phyloP scores from a whole-genome alignment of 2,113 vertebrate genomes.

The Myrmophylax atrothorax region DNA sequence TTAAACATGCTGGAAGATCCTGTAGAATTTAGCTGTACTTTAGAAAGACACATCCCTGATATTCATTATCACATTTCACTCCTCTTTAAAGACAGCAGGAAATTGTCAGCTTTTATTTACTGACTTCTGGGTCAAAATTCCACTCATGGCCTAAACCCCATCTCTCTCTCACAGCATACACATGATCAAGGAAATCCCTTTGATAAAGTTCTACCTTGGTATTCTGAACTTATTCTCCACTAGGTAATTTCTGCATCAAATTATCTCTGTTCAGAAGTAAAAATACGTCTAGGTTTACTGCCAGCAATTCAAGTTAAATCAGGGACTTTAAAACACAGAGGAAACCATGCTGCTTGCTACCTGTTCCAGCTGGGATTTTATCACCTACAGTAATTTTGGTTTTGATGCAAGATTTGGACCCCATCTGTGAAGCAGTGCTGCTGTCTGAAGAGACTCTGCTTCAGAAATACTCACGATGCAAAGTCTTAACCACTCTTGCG shows the following conservation, averaged over 20 bases:
- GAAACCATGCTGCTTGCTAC: background rate
- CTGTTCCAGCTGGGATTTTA: conserved; percentile 31
- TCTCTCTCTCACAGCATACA: background rate
- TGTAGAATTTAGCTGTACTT: background rate
- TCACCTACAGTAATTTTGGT: background rate
- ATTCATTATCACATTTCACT: background rate
- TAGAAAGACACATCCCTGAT: background rate
- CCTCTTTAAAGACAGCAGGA: background rate
- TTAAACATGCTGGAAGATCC: background rate
- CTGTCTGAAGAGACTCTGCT: background rate
- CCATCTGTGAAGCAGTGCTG: background rate
- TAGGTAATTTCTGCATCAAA: conserved; percentile 3
- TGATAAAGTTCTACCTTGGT: background rate
- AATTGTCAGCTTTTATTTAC: background rate
- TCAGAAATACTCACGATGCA: background rate
- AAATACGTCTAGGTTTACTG: background rate
- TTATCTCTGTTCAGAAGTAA: background rate
- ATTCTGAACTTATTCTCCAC: background rate
- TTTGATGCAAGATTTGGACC: background rate
- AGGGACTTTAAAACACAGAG: background rate
- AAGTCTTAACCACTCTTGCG: background rate
- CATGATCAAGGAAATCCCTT: background rate
- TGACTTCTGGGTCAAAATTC: conserved; percentile 2
- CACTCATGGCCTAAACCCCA: background rate
- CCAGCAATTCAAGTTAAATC: background rate